Conservation (phyloP, 2,888 invertebrate species). For the Thera obeliscata region DNA sequence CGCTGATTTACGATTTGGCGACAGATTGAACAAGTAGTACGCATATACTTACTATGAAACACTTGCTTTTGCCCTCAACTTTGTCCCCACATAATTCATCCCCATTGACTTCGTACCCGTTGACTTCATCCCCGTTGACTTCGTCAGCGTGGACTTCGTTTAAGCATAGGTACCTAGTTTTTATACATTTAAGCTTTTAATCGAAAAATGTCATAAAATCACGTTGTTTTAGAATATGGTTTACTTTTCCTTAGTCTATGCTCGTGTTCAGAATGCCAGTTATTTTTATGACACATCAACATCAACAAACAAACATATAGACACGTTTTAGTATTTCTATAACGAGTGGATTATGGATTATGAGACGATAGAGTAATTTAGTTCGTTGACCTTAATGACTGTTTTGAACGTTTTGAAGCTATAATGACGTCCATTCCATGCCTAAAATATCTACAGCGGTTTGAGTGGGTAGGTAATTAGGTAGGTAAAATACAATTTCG, state of each 20-base stretch:
- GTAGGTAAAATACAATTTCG: not conserved
- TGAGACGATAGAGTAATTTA: constrained; percentile 15
- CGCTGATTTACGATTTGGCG: constrained; percentile 43
- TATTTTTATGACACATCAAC: too few relatives aligned
- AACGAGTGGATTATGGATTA: not conserved
- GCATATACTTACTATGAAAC: not conserved
- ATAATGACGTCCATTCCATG: constrained; percentile 15
- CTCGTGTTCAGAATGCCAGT: too few relatives aligned
- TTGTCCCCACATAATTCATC: not conserved
- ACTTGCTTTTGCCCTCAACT: not conserved
- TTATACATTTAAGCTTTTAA: not conserved
- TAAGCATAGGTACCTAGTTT: too few relatives aligned
- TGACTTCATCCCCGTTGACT: too few relatives aligned
- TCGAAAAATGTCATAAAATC: not conserved
- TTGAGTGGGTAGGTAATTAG: not conserved
- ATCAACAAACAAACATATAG: not conserved
- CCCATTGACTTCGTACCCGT: too few relatives aligned
- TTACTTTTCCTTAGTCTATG: not conserved
- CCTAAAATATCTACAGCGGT: constrained; percentile 15
- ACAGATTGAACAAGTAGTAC: constrained; percentile 23
- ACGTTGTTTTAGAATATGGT: not conserved
- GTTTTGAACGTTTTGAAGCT: constrained; percentile 22
- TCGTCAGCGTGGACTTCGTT: too few relatives aligned
- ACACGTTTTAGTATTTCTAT: not conserved
- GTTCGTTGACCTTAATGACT: constrained; percentile 35